phyloP scores from a whole-genome alignment of 2,797 vertebrate genomes.

The Platyrinchus mystaceus region DNA sequence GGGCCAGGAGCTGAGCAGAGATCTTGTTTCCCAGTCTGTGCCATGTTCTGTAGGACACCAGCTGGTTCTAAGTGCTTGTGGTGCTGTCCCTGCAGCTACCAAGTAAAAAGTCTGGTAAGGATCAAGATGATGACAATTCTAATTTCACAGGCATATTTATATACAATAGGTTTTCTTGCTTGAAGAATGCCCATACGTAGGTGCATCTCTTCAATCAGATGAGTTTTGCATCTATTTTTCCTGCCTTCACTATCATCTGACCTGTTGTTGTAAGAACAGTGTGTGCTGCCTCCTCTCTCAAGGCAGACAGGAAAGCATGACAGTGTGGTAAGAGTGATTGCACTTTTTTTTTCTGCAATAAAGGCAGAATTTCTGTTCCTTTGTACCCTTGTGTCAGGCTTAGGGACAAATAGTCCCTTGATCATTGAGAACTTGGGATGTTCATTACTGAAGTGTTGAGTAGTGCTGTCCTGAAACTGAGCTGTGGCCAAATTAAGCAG shows the following conservation, averaged over 20 bases:
- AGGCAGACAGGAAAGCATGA: neutral
- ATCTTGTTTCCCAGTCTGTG: neutral
- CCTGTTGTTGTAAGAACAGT: neutral
- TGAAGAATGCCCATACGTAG: neutral
- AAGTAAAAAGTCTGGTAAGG: neutral
- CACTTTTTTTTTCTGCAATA: neutral
- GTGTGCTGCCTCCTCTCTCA: neutral
- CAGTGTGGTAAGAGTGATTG: neutral
- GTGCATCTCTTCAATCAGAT: neutral
- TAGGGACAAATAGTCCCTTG: neutral
- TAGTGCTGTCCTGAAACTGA: slow-evolving; percentile 3
- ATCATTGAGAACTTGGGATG: neutral
- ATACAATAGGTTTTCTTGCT: neutral
- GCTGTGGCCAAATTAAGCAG: neutral
- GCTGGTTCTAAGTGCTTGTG: neutral
- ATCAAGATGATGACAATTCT: neutral
- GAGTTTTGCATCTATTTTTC: neutral
- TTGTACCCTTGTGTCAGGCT: neutral
- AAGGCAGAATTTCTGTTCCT: neutral
- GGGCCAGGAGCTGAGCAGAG: neutral
- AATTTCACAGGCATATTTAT: neutral
- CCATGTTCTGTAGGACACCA: neutral
- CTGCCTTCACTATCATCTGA: neutral
- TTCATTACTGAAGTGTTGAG: slow-evolving; percentile 16
- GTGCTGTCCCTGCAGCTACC: neutral